These are phyloP conservation scores for Orestias chungarensis DNA, from an alignment of 2,797 vertebrate species.

Conservation along the genomic window DNA sequence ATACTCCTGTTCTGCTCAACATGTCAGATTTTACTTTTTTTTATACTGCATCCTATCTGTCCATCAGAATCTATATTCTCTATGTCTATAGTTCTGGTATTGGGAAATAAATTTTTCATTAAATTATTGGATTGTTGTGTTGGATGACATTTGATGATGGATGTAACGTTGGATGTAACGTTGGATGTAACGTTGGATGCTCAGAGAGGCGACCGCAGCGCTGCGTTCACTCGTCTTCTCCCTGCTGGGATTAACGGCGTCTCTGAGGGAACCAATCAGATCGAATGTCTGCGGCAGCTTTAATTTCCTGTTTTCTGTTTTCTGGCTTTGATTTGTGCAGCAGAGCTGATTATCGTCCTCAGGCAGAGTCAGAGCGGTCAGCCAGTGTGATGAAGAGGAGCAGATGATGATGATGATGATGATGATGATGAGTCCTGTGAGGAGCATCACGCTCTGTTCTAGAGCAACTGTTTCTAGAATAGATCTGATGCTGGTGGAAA, in stretches of 20 bases:
- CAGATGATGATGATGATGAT: conserved; percentile 19
- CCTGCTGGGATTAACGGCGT: neutral
- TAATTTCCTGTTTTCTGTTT: conserved; percentile 32
- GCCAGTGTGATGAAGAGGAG: conserved; percentile 2
- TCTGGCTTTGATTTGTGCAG: conserved; percentile 6
- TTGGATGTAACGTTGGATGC: too few relatives aligned
- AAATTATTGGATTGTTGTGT: too few relatives aligned
- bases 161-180: too few relatives aligned
- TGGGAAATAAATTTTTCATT: too few relatives aligned
- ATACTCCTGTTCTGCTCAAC: too few relatives aligned
- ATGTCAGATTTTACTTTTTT: too few relatives aligned
- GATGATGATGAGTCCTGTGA: conserved; percentile 19
- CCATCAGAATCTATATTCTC: too few relatives aligned
- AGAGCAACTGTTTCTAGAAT: too few relatives aligned
- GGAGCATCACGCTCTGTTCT: conserved; percentile 12
- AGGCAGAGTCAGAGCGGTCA: conserved; percentile 3
- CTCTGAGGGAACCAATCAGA: too few relatives aligned
- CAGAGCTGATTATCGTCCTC: neutral
- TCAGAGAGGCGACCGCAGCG: neutral
- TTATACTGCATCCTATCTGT: too few relatives aligned
- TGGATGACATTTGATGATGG: too few relatives aligned
- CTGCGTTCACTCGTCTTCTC: neutral
- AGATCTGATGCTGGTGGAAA: neutral
- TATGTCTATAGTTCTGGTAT: too few relatives aligned
- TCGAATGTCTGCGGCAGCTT: neutral